These are phyloP conservation scores for Thunnus albacares DNA, from an alignment of 2,797 vertebrate species.

Conservation along the genomic window DNA sequence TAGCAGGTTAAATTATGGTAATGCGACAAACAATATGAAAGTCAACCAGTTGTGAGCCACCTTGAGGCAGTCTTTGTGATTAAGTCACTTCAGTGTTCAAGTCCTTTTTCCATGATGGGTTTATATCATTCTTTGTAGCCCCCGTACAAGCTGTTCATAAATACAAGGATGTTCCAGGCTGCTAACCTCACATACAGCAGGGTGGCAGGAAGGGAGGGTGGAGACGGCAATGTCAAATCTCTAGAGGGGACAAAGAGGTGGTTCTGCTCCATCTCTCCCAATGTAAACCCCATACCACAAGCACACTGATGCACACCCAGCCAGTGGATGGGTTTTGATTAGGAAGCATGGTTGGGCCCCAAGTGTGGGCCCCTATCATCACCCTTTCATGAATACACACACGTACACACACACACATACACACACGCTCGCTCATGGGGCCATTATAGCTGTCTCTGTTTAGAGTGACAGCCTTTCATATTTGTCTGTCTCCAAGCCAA, in stretches of 20 bases:
- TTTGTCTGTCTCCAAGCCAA: slow-evolving; percentile 79
- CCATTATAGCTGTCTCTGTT: slow-evolving; percentile 80
- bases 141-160: slow-evolving; percentile 38
- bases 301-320: slow-evolving; percentile 47
- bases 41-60: background rate
- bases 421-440: slow-evolving; percentile 59
- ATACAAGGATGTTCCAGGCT: slow-evolving; percentile 51
- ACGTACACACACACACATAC: slow-evolving; percentile 32
- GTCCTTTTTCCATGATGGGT: slow-evolving; percentile 20
- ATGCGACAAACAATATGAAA: slow-evolving; percentile 11
- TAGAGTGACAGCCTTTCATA: slow-evolving; percentile 84
- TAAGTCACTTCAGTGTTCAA: slow-evolving; percentile 24
- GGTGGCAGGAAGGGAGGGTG: slow-evolving; percentile 22
- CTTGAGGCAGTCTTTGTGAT: slow-evolving; percentile 9
- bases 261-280: slow-evolving; percentile 71
- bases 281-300: slow-evolving; percentile 64
- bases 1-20: background rate
- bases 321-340: slow-evolving; percentile 66
- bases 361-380: slow-evolving; percentile 74
- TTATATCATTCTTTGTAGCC: slow-evolving; percentile 26
- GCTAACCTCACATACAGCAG: slow-evolving; percentile 48
- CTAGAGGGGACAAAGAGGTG: slow-evolving; percentile 66
- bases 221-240: slow-evolving; percentile 58
- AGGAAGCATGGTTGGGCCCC: slow-evolving; percentile 51
- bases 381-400: slow-evolving; percentile 59